Evolutionary conservation across 1,140 invertebrate genomes (phyloP).

Genomic region (Ectropis grisescens): DNA sequence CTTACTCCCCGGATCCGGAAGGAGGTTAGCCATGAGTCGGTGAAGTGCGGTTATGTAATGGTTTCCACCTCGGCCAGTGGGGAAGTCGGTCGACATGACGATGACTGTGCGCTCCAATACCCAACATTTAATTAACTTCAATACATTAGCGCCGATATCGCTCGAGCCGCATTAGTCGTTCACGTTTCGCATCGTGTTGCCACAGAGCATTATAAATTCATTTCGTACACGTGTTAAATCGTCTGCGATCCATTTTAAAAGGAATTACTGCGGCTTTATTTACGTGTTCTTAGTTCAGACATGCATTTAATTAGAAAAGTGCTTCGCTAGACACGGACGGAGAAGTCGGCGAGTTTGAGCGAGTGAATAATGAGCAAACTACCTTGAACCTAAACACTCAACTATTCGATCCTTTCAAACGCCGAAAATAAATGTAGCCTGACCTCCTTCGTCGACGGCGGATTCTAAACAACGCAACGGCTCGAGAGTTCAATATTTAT

Average conservation of each 20-base stretch:
- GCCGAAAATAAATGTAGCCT: too few species aligned
- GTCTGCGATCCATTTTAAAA: conserved; percentile 5
- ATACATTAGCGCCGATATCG: conserved; percentile 12
- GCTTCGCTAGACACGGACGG: conserved; percentile 9
- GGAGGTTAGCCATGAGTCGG: conserved; percentile 13
- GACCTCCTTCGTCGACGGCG: too few species aligned
- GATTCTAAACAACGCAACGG: too few species aligned
- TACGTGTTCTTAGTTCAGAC: conserved; percentile 6
- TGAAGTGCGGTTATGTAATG: conserved; percentile 20
- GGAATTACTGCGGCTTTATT: conserved; percentile 9
- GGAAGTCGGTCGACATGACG: conserved; percentile 16
- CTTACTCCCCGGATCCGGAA: conserved; percentile 6
- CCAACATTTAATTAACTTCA: conserved; percentile 5
- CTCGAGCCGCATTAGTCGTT: conserved; percentile 8
- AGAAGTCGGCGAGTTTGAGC: conserved; percentile 9
- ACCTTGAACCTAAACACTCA: too few species aligned
- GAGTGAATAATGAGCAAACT: too few species aligned
- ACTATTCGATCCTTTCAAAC: too few species aligned
- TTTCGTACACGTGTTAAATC: too few species aligned
- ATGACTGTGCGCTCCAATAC: conserved; percentile 12
- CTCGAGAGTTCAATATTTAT: too few species aligned
- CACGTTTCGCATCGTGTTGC: background rate
- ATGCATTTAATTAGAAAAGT: conserved; percentile 11
- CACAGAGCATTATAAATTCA: too few species aligned
- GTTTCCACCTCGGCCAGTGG: conserved; percentile 18